Percentiles rank a stretch among this genome's conserved stretches.
phyloP scores from a whole-genome alignment of 2,113 vertebrate species.

The Enhydra lutris region DNA sequence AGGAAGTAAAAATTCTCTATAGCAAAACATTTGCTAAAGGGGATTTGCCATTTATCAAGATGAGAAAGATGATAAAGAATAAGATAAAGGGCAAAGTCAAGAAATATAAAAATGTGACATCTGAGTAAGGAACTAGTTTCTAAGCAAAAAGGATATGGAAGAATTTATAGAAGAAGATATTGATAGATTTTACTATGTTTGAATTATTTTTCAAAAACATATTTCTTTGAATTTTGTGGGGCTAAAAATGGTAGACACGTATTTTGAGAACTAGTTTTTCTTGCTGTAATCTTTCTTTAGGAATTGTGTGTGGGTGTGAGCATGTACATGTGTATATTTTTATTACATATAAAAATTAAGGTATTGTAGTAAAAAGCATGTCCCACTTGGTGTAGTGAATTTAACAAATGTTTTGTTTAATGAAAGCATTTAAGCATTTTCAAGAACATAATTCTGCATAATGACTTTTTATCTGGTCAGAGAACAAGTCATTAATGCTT shows the following conservation, averaged over 20 bases:
- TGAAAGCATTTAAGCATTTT: background rate
- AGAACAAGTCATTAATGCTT: background rate
- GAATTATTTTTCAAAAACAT: background rate
- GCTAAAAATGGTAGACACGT: background rate
- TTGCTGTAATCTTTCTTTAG: background rate
- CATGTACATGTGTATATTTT: background rate
- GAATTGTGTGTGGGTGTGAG: background rate
- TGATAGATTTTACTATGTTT: background rate
- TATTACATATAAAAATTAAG: background rate
- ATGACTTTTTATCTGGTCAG: background rate
- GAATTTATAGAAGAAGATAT: background rate
- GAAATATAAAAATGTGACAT: background rate
- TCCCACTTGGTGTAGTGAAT: background rate
- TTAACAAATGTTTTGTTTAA: slow-evolving; percentile 3
- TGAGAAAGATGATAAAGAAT: background rate
- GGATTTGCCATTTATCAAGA: background rate
- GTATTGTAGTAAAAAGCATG: background rate
- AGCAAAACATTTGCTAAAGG: background rate
- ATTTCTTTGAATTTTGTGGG: background rate
- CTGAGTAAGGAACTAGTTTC: background rate
- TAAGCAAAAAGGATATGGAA: background rate
- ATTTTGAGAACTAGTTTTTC: background rate
- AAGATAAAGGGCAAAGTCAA: background rate
- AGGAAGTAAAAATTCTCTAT: background rate
- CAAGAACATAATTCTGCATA: background rate